phyloP scores from a whole-genome alignment of 2,113 vertebrate species.

The Microtus pennsylvanicus region DNA sequence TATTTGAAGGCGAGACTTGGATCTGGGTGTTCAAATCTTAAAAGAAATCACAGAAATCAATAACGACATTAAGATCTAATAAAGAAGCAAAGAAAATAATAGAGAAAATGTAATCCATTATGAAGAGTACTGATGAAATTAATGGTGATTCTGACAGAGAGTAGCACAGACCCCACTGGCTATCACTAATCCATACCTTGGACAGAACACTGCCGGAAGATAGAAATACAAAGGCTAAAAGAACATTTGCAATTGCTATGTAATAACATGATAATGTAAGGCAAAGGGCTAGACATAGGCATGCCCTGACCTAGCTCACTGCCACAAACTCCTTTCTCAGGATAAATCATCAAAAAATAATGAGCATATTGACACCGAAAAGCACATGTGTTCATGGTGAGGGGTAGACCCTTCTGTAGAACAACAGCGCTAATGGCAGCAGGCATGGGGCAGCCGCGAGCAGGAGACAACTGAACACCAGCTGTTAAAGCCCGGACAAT shows the following conservation, averaged over 20 bases:
- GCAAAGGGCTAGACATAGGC: neutral
- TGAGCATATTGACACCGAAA: neutral
- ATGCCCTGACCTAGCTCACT: neutral
- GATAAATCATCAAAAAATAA: neutral
- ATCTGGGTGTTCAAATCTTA: neutral
- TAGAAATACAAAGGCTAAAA: neutral
- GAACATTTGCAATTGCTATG: neutral
- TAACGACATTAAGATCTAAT: slow-evolving; percentile 6
- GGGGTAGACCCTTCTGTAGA: neutral
- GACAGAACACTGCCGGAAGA: neutral
- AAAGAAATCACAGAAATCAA: neutral
- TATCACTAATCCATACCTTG: neutral
- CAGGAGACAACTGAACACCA: neutral
- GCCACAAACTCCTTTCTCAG: neutral
- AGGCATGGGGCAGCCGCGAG: neutral
- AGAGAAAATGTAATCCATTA: neutral
- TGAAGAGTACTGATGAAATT: neutral
- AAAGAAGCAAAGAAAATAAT: slow-evolving; percentile 6
- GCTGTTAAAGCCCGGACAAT: neutral
- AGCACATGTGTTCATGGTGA: neutral
- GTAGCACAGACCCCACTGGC: neutral
- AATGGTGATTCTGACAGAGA: neutral
- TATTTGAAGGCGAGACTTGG: neutral
- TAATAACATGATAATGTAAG: neutral
- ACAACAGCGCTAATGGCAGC: neutral